Evolutionary conservation across 2,113 vertebrate genomes (phyloP), one percentile per base, ranked within the genome.

Genomic region (Chloroceryle aenea): DNA sequence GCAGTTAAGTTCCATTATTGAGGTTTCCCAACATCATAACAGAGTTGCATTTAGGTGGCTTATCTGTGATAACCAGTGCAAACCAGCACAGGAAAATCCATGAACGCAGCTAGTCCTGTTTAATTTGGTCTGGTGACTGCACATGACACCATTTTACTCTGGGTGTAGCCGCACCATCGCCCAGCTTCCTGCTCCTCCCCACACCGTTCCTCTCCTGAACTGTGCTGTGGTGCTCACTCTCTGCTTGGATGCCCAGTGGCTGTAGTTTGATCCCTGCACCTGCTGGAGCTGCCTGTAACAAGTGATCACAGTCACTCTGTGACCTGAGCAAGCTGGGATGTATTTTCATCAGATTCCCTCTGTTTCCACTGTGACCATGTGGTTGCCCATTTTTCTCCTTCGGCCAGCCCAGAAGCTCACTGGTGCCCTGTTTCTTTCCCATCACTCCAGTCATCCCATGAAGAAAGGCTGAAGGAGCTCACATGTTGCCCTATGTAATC

Each of bases 1-100:
- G 88, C 79, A 90, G 38, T 77, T 95, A 81, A 89, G 86, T 96
- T 85, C 85, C 88, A 88, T 96, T 74, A 84, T 63, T 93, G 93
- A 93, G 83, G 83, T 96, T 96, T 93, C 95, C 76, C 96, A 96
- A 86, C 85, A 81, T 23, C 56, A 3, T 20, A 61, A 61, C 68
- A 72, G 85, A 80, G 79, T 94, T 96, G 90, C 92, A 84, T 93
- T 88, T 88, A 80, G 20, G 48, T 72, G 61, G 72, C 82, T 93
- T 91, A 95, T 95, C 96, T 95, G 76, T 88, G 90, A 94, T 90
- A 96, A 95, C 88, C 90, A 91, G 85, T 68, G 88, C 92, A 94
- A 93, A 96, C 87, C 71, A 61, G 83, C 21, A 77, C 83, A 95
- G 88, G 83, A 75, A 86, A 77, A 80, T 47, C 82, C n/a, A 5